Evolutionary conservation across 2,888 invertebrate species (phyloP).

Genomic region (Synanthedon myopaeformis): DNA sequence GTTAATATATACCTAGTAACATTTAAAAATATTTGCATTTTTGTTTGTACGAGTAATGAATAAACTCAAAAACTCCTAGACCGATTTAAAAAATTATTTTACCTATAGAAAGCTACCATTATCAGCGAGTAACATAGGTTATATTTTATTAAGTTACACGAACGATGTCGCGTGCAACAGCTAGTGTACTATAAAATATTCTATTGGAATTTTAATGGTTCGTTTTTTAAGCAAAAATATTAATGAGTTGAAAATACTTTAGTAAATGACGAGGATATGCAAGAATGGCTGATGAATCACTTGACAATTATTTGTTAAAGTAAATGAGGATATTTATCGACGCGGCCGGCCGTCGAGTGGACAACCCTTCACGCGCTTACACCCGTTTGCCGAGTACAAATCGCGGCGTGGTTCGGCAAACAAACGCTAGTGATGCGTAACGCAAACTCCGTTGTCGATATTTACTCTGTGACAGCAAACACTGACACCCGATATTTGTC

Average conservation of each 20-base stretch:
- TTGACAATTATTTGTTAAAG: conserved; percentile 45
- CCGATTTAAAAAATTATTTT: neutral
- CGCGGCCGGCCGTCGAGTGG: conserved; percentile 49
- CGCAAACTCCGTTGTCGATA: conserved; percentile 65
- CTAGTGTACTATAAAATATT: neutral
- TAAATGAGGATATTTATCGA: conserved; percentile 60
- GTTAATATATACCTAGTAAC: conserved; percentile 1
- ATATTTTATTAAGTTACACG: no score
- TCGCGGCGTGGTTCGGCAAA: conserved; percentile 43
- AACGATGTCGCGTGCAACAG: no score
- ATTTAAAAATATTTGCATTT: no score
- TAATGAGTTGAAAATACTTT: neutral
- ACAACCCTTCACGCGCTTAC: conserved; percentile 57
- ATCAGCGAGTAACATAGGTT: no score
- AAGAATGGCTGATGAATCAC: conserved; percentile 22
- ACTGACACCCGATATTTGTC: conserved; percentile 61
- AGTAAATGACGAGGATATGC: neutral
- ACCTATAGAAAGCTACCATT: no score
- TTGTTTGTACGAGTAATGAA: no score
- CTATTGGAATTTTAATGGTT: neutral
- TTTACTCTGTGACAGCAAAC: conserved; percentile 59
- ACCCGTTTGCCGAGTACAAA: conserved; percentile 20
- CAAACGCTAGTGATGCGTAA: conserved; percentile 67
- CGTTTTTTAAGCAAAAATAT: neutral
- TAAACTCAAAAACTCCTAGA: neutral